Evolutionary conservation across 2,888 invertebrate genomes (phyloP).

Genomic region (Orthosia incerta): DNA sequence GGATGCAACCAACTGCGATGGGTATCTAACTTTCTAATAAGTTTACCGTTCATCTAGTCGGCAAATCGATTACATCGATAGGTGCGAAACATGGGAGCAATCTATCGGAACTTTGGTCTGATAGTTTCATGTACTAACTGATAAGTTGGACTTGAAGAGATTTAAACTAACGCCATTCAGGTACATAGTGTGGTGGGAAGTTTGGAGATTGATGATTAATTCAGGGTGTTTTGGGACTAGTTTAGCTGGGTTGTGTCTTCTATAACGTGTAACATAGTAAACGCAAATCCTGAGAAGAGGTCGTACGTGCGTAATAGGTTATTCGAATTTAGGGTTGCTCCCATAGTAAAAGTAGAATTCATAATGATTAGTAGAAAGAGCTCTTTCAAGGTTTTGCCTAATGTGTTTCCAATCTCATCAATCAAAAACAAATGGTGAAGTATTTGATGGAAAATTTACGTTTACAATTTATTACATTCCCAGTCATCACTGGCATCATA

Average conservation of each 20-base stretch:
- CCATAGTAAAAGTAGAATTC: too few relatives aligned
- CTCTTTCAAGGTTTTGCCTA: too few relatives aligned
- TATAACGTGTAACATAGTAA: too few relatives aligned
- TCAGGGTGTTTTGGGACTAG: constrained; percentile 4
- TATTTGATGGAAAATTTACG: too few relatives aligned
- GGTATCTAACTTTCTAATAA: constrained; percentile 38
- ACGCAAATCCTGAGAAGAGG: too few relatives aligned
- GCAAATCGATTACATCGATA: constrained; percentile 55
- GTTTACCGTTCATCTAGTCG: constrained; percentile 42
- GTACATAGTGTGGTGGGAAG: neutral
- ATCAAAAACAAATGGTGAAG: too few relatives aligned
- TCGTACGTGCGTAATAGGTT: too few relatives aligned
- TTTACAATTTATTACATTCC: neutral
- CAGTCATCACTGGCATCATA: too few relatives aligned
- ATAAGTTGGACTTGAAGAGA: constrained; percentile 21
- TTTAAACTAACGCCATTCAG: constrained; percentile 25
- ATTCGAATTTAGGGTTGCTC: too few relatives aligned
- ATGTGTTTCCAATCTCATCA: too few relatives aligned
- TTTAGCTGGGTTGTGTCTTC: neutral
- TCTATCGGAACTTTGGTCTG: constrained; percentile 42
- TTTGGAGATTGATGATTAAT: constrained; percentile 13
- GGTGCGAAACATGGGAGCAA: constrained; percentile 55
- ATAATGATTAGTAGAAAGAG: too few relatives aligned
- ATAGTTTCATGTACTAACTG: constrained; percentile 41
- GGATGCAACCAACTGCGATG: constrained; percentile 39